These are phyloP conservation scores for Acrocyrtus sp. DNA, from an alignment of 2,888 invertebrate species.

Conservation along the genomic window DNA sequence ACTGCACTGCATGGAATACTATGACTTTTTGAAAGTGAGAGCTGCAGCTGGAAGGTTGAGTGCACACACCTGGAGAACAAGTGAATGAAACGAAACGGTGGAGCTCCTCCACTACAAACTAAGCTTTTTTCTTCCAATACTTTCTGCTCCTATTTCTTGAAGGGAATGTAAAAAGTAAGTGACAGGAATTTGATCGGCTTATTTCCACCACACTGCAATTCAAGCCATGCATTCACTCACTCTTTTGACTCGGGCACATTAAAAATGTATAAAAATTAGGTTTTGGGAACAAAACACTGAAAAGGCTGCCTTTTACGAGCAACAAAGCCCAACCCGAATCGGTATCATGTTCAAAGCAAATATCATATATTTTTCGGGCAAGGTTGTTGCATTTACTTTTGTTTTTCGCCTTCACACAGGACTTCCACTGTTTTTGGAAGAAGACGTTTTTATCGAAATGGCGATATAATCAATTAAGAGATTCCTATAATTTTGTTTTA, in stretches of 20 bases:
- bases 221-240: too few relatives aligned
- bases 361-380: neutral
- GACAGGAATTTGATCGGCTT: too few relatives aligned
- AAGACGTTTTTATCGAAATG: neutral
- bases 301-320: conserved; percentile 1
- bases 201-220: too few relatives aligned
- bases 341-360: conserved; percentile 12
- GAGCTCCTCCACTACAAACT: neutral
- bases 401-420: too few relatives aligned
- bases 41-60: neutral
- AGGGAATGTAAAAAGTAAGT: too few relatives aligned
- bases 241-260: too few relatives aligned
- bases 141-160: too few relatives aligned
- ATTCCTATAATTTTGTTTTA: conserved; percentile 6
- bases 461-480: conserved; percentile 9
- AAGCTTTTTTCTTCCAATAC: too few relatives aligned
- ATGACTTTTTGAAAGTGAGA: neutral
- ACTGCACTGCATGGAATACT: too few relatives aligned
- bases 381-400: neutral
- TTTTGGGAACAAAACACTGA: conserved; percentile 23
- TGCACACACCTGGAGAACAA: neutral
- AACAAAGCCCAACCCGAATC: conserved; percentile 20
- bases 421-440: neutral
- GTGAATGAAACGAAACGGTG: neutral
- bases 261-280: too few relatives aligned